Evolutionary conservation across 1,140 invertebrate species (phyloP).

Genomic region (Drosophila lini): DNA sequence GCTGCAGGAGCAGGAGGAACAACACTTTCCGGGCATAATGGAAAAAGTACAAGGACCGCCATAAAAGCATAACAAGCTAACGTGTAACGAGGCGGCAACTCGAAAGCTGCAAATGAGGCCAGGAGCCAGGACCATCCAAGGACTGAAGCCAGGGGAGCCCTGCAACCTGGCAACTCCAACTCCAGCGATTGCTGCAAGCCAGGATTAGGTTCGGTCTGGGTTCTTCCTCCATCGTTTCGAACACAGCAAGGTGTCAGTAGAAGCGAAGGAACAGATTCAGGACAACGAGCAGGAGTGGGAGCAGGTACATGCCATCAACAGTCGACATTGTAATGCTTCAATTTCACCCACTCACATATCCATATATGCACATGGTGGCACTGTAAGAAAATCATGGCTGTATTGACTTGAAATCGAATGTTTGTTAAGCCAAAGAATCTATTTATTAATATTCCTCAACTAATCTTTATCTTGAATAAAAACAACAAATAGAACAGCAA

Average conservation of each 20-base stretch:
- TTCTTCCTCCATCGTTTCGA: not conserved
- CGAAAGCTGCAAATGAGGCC: constrained; percentile 68
- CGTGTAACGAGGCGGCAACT: constrained; percentile 66
- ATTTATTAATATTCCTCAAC: not conserved
- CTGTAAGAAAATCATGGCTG: not conserved
- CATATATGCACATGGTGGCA: constrained; percentile 1
- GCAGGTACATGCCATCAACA: constrained; percentile 47
- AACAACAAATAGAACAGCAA: too few relatives aligned
- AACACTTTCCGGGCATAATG: constrained; percentile 54
- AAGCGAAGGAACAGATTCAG: constrained; percentile 9
- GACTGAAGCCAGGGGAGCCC: constrained; percentile 1
- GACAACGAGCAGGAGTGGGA: constrained; percentile 2
- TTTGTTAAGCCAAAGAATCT: not conserved
- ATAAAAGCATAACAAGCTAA: constrained; percentile 78
- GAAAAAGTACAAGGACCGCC: constrained; percentile 70
- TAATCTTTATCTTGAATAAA: not conserved
- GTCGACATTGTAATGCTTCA: constrained; percentile 72
- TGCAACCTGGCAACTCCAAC: constrained; percentile 26
- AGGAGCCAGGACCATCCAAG: constrained; percentile 28
- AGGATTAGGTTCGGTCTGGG: constrained; percentile 25
- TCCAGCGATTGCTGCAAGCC: constrained; percentile 19
- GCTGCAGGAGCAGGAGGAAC: constrained; percentile 18
- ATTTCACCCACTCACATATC: constrained; percentile 42
- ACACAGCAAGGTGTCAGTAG: constrained; percentile 32
- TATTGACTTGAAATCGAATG: not conserved